phyloP scores from a whole-genome alignment of 2,888 invertebrate species.

The Clivina fossor region DNA sequence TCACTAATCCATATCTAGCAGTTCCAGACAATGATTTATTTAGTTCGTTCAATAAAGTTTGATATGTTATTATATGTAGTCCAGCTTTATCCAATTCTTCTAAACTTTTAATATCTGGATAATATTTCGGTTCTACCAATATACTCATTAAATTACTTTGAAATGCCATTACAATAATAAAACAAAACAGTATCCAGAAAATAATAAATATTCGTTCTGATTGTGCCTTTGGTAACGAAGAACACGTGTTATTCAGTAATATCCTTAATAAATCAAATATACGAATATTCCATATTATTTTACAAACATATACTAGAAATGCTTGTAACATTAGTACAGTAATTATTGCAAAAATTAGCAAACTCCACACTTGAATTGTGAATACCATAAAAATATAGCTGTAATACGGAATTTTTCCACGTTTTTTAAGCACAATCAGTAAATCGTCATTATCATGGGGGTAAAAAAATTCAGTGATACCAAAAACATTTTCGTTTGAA shows the following conservation, averaged over 20 bases:
- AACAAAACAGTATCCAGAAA: constrained; percentile 23
- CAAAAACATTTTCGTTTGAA: constrained; percentile 25
- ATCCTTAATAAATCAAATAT: too few species aligned
- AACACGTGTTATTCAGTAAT: too few species aligned
- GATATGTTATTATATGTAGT: constrained; percentile 38
- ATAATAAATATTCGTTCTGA: constrained; percentile 25
- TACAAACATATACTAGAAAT: not conserved
- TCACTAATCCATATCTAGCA: constrained; percentile 3
- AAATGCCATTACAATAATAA: constrained; percentile 18
- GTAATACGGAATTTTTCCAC: constrained; percentile 25
- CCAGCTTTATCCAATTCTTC: constrained; percentile 51
- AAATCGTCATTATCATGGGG: constrained; percentile 29
- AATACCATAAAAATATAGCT: constrained; percentile 25
- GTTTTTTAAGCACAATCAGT: constrained; percentile 7
- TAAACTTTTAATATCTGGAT: constrained; percentile 53
- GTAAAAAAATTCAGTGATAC: constrained; percentile 27
- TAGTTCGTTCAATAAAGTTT: constrained; percentile 4
- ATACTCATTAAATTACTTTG: constrained; percentile 28
- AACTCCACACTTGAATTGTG: constrained; percentile 9
- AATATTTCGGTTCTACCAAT: constrained; percentile 43
- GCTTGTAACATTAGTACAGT: not conserved
- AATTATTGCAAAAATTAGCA: not conserved
- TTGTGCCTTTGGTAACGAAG: constrained; percentile 8
- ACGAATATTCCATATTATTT: too few species aligned
- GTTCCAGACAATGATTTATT: constrained; percentile 21